Evolutionary conservation across 1,140 invertebrate genomes (phyloP).

Genomic region (Phocides pigmalion): DNA sequence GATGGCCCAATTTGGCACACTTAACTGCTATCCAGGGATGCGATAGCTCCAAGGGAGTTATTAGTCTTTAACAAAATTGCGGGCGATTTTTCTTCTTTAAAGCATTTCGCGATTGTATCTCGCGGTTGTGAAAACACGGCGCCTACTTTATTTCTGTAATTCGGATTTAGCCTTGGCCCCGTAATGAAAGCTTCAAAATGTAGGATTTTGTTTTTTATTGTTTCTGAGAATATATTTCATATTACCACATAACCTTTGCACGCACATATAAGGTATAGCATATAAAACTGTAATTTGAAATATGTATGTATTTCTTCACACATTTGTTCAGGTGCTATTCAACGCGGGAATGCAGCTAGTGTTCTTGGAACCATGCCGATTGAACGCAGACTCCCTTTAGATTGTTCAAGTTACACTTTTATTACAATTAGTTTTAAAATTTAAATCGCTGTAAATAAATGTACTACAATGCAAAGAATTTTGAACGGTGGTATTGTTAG

Average conservation of each 20-base stretch:
- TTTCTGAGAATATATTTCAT: background rate
- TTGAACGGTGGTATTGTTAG: too few species aligned
- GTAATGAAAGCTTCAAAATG: constrained; percentile 38
- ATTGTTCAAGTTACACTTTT: too few species aligned
- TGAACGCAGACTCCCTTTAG: too few species aligned
- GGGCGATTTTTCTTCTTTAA: constrained; percentile 57
- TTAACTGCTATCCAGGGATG: constrained; percentile 65
- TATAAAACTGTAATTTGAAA: too few species aligned
- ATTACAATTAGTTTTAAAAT: too few species aligned
- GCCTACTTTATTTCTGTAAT: constrained; percentile 42
- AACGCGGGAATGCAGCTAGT: too few species aligned
- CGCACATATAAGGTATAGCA: background rate
- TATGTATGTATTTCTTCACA: too few species aligned
- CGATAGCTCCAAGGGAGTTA: constrained; percentile 63
- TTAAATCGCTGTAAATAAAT: too few species aligned
- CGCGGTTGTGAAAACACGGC: constrained; percentile 45
- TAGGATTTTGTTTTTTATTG: constrained; percentile 1
- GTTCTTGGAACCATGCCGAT: too few species aligned
- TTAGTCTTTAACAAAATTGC: constrained; percentile 68
- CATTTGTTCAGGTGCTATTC: too few species aligned
- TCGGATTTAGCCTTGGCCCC: constrained; percentile 37
- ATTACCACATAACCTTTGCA: background rate
- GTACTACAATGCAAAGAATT: too few species aligned
- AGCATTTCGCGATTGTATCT: constrained; percentile 58
- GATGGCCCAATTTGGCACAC: constrained; percentile 70